These are phyloP conservation scores for Hirundichthys speculiger DNA, from an alignment of 2,113 vertebrate genomes.

Conservation along the genomic window DNA sequence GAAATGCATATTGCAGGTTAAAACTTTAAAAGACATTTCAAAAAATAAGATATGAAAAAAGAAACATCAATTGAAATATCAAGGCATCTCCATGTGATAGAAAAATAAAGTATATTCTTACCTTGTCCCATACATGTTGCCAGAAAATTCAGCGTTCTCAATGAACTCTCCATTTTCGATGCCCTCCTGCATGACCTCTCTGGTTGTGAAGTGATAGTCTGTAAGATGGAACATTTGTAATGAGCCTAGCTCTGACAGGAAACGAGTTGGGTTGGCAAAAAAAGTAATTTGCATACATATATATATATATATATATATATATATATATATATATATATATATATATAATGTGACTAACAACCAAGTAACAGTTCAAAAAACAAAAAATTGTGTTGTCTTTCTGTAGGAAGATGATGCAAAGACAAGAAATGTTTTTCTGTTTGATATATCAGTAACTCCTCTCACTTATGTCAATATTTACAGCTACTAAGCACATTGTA, in stretches of 20 bases:
- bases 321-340: too few relatives aligned
- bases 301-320: too few relatives aligned
- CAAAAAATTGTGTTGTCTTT: too few relatives aligned
- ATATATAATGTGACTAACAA: too few relatives aligned
- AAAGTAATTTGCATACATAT: too few relatives aligned
- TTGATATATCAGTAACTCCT: neutral
- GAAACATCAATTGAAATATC: neutral
- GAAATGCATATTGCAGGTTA: too few relatives aligned
- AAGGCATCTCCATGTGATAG: neutral
- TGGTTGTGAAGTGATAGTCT: constrained; percentile 95
- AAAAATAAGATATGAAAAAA: too few relatives aligned
- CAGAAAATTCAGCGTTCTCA: constrained; percentile 92
- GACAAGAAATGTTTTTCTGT: constrained; percentile 5
- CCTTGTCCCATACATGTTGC: constrained; percentile 97
- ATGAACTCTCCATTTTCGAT: constrained; percentile 90
- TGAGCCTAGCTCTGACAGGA: neutral
- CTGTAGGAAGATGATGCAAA: constrained; percentile 1
- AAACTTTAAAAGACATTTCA: too few relatives aligned
- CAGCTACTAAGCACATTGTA: constrained; percentile 2
- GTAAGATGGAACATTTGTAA: constrained; percentile 19
- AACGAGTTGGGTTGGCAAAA: neutral
- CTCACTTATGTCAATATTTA: constrained; percentile 9
- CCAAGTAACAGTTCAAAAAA: too few relatives aligned
- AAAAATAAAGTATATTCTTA: constrained; percentile 1
- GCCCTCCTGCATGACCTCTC: constrained; percentile 88